Evolutionary conservation across 1,140 invertebrate genomes (phyloP).

Genomic region (Meloidogyne exigua): DNA sequence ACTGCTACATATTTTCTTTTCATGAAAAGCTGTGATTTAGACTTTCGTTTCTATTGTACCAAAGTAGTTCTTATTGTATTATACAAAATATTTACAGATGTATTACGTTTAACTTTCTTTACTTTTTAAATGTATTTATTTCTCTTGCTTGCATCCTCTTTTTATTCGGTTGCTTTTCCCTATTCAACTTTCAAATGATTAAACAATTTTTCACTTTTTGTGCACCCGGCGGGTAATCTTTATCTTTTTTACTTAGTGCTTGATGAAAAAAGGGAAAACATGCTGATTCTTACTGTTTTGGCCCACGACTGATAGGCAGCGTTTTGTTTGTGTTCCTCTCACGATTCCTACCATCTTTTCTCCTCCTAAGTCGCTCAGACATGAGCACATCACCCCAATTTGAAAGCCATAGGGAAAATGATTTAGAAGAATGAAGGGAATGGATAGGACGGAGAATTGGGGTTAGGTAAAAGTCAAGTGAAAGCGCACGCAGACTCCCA

Average conservation of each 20-base stretch:
- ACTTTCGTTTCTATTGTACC: too few relatives aligned
- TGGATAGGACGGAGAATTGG: background rate
- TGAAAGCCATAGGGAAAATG: background rate
- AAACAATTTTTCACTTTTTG: background rate
- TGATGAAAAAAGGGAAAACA: background rate
- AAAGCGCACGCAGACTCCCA: background rate
- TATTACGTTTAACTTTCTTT: too few relatives aligned
- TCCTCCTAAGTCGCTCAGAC: too few relatives aligned
- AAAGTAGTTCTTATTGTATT: too few relatives aligned
- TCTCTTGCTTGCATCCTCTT: background rate
- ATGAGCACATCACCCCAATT: background rate
- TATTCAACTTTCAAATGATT: background rate
- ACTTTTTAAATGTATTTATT: background rate
- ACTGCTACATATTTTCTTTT: background rate
- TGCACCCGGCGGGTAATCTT: background rate
- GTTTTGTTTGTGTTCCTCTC: background rate
- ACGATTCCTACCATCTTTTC: background rate
- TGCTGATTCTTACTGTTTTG: background rate
- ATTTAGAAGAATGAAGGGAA: background rate
- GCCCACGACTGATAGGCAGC: background rate
- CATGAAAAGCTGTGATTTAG: background rate
- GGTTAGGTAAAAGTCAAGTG: too few relatives aligned
- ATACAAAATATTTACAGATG: too few relatives aligned
- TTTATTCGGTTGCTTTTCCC: background rate
- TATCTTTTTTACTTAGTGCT: background rate